These are phyloP conservation scores for Euura lappo DNA, from an alignment of 1,140 invertebrate species.

Conservation along the genomic window DNA sequence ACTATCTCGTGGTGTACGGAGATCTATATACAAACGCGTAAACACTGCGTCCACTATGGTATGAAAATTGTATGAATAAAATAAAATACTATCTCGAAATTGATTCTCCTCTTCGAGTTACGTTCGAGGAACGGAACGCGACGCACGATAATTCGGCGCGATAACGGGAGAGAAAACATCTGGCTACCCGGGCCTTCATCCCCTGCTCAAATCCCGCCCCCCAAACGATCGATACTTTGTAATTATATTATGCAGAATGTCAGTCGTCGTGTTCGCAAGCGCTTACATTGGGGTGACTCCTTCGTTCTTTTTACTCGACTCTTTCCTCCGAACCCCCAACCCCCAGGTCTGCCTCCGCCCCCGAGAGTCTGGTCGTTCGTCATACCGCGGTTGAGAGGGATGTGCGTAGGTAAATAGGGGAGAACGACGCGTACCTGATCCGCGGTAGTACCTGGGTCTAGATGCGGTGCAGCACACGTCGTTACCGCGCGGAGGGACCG, in stretches of 20 bases:
- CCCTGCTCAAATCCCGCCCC: neutral
- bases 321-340: neutral
- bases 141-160: constrained; percentile 10
- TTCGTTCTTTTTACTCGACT: constrained; percentile 9
- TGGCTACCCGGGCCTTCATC: constrained; percentile 16
- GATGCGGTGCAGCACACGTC: neutral
- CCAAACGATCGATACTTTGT: constrained; percentile 36
- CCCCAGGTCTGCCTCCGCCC: neutral
- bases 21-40: too few relatives aligned
- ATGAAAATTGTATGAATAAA: too few relatives aligned
- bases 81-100: too few relatives aligned
- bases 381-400: neutral
- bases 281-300: constrained; percentile 31
- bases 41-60: too few relatives aligned
- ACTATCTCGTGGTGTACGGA: neutral
- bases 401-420: neutral
- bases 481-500: neutral
- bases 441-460: neutral
- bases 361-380: neutral
- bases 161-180: constrained; percentile 32
- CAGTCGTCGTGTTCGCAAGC: constrained; percentile 25
- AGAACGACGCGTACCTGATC: neutral
- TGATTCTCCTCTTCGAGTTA: too few relatives aligned
- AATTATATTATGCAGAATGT: constrained; percentile 43
- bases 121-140: neutral